Evolutionary conservation across 2,113 vertebrate species (phyloP).

Genomic region (Harpagus bidentatus): DNA sequence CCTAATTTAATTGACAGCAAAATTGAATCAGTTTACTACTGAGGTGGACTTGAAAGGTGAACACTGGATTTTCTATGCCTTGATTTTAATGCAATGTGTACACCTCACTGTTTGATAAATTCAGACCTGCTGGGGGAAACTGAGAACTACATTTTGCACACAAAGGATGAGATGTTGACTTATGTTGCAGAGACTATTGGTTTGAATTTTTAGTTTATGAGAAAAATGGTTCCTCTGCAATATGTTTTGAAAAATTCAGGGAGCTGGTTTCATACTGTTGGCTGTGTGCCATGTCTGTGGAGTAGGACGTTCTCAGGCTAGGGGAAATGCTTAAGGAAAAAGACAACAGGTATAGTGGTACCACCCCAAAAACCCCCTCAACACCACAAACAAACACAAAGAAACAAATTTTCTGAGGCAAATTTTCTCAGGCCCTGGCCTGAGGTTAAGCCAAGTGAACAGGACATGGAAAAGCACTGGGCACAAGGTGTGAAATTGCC

Average conservation of each 20-base stretch:
- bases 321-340: neutral
- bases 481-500: rapidly evolving
- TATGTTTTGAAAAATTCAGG: neutral
- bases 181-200: neutral
- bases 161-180: neutral
- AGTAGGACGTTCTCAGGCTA: neutral
- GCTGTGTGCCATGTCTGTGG: neutral
- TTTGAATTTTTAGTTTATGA: neutral
- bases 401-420: neutral
- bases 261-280: neutral
- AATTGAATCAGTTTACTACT: slow-evolving; percentile 8
- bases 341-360: neutral
- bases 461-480: neutral
- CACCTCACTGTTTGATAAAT: slow-evolving; percentile 2
- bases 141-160: neutral
- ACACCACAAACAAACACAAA: neutral
- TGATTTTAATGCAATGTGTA: slow-evolving; percentile 23
- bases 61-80: slow-evolving; percentile 43
- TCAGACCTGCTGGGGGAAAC: slow-evolving; percentile 22
- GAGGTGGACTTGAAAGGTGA: slow-evolving; percentile 14
- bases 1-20: slow-evolving; percentile 6
- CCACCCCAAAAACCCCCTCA: neutral
- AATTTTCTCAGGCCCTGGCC: neutral
- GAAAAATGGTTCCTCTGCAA: neutral
- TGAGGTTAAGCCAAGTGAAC: neutral